Evolutionary conservation across 2,113 vertebrate species (phyloP).

Genomic region (Eretmochelys imbricata): DNA sequence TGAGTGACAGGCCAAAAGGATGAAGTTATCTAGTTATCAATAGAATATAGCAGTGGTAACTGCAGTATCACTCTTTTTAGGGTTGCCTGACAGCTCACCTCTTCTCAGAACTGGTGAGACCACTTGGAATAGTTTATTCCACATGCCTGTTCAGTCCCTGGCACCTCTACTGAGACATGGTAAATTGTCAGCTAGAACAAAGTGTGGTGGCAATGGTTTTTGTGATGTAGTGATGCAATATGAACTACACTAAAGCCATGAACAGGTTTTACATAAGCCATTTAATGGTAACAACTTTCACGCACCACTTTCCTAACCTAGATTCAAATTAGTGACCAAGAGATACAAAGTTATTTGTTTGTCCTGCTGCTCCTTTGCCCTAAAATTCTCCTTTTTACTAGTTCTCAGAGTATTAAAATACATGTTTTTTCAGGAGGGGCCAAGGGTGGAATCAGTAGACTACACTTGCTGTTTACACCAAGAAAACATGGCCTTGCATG

Average conservation of each 20-base stretch:
- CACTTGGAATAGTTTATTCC: background rate
- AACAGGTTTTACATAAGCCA: background rate
- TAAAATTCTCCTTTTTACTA: background rate
- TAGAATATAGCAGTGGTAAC: background rate
- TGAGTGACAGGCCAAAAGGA: background rate
- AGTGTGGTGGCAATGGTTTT: background rate
- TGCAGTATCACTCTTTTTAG: background rate
- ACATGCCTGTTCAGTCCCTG: accelerated
- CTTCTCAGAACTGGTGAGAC: background rate
- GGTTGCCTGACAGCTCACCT: accelerated
- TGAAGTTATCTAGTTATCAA: background rate
- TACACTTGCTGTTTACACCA: background rate
- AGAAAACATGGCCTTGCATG: background rate
- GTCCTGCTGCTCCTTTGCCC: background rate
- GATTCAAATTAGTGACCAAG: background rate
- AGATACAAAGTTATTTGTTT: background rate
- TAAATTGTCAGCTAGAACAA: background rate
- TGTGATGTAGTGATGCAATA: background rate
- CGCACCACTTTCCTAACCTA: background rate
- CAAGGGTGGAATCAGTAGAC: background rate
- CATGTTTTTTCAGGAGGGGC: background rate
- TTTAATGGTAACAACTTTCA: background rate
- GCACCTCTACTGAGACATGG: background rate
- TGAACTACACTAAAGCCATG: background rate
- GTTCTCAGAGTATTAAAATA: background rate